These are phyloP conservation scores for Papilio machaon DNA, from an alignment of 1,140 invertebrate species.

Conservation along the genomic window DNA sequence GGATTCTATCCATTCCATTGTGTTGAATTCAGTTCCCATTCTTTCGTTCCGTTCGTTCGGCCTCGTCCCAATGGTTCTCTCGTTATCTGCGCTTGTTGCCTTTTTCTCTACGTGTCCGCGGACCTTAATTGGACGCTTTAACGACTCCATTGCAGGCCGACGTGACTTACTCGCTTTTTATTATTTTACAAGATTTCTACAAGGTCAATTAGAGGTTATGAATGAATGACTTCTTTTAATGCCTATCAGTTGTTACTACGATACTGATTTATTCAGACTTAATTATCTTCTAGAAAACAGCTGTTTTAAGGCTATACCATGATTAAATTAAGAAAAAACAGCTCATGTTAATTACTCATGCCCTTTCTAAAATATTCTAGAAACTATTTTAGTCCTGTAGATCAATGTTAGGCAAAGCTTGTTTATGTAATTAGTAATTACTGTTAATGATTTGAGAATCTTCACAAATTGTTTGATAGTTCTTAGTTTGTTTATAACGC, in stretches of 20 bases:
- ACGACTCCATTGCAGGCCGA: slow-evolving; percentile 30
- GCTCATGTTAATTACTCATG: too few relatives aligned
- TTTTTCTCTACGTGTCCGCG: slow-evolving; percentile 33
- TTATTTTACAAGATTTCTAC: slow-evolving; percentile 32
- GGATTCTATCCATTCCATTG: not conserved
- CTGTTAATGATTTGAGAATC: not conserved
- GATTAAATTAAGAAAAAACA: too few relatives aligned
- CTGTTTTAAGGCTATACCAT: too few relatives aligned
- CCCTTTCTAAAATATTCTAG: not conserved
- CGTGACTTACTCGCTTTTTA: slow-evolving; percentile 29
- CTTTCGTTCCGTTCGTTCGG: slow-evolving; percentile 19
- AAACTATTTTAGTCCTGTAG: not conserved
- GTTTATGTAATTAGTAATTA: not conserved
- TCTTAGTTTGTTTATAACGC: not conserved
- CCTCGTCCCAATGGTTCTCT: slow-evolving; percentile 27
- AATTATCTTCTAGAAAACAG: too few relatives aligned
- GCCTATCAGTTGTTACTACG: not conserved
- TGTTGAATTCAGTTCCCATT: slow-evolving; percentile 17
- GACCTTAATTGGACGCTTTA: slow-evolving; percentile 32
- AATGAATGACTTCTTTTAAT: not conserved
- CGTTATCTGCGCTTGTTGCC: slow-evolving; percentile 26
- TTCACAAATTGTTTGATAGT: not conserved
- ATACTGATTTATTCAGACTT: too few relatives aligned
- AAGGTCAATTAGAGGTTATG: slow-evolving; percentile 18
- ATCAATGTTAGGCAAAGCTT: not conserved